phyloP scores from a whole-genome alignment of 2,888 invertebrate species.

The Pterostichus niger region DNA sequence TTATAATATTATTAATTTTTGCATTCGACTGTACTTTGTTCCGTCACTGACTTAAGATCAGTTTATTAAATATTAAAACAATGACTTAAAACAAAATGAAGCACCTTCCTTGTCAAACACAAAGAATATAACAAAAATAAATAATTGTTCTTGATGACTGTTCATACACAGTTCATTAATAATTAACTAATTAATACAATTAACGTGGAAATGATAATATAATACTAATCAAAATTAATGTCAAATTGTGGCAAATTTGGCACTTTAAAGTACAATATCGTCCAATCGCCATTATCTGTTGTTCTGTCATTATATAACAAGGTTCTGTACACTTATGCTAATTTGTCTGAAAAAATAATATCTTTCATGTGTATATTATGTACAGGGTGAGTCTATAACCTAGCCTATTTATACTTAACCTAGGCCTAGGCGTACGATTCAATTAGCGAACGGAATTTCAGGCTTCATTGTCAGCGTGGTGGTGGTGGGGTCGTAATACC shows the following conservation, averaged over 20 bases:
- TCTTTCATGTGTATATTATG: slow-evolving; percentile 47
- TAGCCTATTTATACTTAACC: slow-evolving; percentile 59
- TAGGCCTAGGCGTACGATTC: too few relatives aligned
- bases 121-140: slow-evolving; percentile 64
- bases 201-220: slow-evolving; percentile 49
- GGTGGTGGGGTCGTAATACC: slow-evolving; percentile 94
- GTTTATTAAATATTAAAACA: not conserved
- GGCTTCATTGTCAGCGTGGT: slow-evolving; percentile 86
- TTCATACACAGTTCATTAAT: slow-evolving; percentile 9
- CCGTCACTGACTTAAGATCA: slow-evolving; percentile 53
- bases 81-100: slow-evolving; percentile 25
- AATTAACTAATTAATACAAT: slow-evolving; percentile 21
- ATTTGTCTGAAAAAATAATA: slow-evolving; percentile 65
- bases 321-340: slow-evolving; percentile 62
- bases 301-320: slow-evolving; percentile 57
- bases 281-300: slow-evolving; percentile 46
- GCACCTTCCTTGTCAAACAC: slow-evolving; percentile 49
- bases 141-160: slow-evolving; percentile 44
- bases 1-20: too few relatives aligned
- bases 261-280: slow-evolving; percentile 42
- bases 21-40: slow-evolving; percentile 13
- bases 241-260: slow-evolving; percentile 61
- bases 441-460: slow-evolving; percentile 77
- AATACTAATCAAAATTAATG: slow-evolving; percentile 54
- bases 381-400: slow-evolving; percentile 6